These are phyloP conservation scores for Tuberolachnus salignus DNA, from an alignment of 2,888 invertebrate genomes.

Conservation along the genomic window DNA sequence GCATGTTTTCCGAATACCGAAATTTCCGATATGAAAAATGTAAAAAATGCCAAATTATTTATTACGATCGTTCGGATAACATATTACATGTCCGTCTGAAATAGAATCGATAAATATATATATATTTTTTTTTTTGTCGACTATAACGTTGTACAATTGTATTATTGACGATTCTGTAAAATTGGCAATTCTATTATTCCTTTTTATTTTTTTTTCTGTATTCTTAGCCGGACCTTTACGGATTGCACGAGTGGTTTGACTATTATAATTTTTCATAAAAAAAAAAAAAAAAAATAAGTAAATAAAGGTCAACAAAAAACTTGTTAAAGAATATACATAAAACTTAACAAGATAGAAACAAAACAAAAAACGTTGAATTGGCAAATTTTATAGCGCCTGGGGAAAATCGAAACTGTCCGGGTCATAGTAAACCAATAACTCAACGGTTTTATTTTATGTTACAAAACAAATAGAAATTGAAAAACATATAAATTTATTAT, in stretches of 20 bases:
- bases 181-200: neutral
- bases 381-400: constrained; percentile 23
- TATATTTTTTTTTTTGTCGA: too few species aligned
- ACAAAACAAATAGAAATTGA: too few species aligned
- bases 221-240: neutral
- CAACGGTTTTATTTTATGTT: neutral
- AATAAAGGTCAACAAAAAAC: constrained; percentile 4
- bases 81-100: too few species aligned
- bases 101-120: too few species aligned
- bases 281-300: too few species aligned
- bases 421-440: neutral
- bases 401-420: neutral
- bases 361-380: neutral
- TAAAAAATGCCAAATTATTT: too few species aligned
- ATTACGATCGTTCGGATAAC: too few species aligned
- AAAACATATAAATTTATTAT: too few species aligned
- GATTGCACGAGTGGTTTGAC: neutral
- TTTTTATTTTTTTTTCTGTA: too few species aligned
- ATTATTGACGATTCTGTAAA: neutral
- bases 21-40: too few species aligned
- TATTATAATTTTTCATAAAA: constrained; percentile 30
- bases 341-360: constrained; percentile 22
- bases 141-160: too few species aligned
- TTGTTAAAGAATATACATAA: neutral
- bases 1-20: too few species aligned